Conservation (phyloP, 2,113 vertebrate species). For the Numenius arquata region DNA sequence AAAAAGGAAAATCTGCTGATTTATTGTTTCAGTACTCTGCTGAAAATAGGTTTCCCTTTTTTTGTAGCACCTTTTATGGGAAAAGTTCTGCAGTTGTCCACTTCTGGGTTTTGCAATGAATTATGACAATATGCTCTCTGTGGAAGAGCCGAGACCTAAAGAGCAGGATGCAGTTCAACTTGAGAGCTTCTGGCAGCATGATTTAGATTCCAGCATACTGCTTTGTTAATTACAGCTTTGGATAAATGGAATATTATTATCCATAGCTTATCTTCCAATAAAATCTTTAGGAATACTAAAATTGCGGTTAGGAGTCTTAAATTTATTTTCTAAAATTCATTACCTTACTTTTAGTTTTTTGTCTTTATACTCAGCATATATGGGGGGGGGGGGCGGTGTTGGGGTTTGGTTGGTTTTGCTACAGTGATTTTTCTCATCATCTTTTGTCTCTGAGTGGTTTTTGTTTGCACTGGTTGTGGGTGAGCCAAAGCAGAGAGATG, state of each 20-base stretch:
- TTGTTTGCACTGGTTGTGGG: neutral
- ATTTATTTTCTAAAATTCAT: neutral
- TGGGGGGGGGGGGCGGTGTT: neutral
- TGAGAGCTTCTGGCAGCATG: neutral
- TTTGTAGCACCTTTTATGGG: neutral
- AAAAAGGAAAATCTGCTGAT: neutral
- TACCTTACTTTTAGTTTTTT: neutral
- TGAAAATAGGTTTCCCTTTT: neutral
- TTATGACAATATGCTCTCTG: neutral
- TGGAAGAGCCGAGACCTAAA: neutral
- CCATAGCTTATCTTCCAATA: neutral
- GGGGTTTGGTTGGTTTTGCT: neutral
- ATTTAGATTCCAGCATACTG: neutral
- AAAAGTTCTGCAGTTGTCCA: neutral
- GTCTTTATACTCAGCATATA: neutral
- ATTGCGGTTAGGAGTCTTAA: neutral
- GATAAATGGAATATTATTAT: neutral
- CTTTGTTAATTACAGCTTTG: neutral
- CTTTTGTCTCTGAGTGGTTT: neutral
- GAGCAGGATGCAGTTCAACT: neutral
- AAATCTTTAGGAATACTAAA: neutral
- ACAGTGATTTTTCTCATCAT: neutral
- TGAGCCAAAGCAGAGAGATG: neutral
- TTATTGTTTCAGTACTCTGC: neutral
- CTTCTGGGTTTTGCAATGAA: neutral